phyloP scores from a whole-genome alignment of 2,113 vertebrate species.

The Plectropomus leopardus region DNA sequence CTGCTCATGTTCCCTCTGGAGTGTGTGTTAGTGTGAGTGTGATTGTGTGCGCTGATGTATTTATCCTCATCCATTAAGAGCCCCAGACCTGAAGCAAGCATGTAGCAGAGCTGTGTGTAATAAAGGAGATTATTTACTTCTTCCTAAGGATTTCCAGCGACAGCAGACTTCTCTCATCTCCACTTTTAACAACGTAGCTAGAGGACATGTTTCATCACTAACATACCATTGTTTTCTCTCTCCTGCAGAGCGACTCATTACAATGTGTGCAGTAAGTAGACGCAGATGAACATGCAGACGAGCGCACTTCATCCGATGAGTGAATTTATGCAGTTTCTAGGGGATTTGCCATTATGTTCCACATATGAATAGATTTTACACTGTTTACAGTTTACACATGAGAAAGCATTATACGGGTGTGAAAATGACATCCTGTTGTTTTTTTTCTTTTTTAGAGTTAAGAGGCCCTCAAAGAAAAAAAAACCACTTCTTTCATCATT shows the following conservation, averaged over 20 bases:
- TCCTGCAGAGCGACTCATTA: conserved; percentile 10
- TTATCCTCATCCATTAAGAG: conserved; percentile 57
- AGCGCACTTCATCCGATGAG: background rate
- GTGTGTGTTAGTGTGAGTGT: background rate
- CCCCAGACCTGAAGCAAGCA: conserved; percentile 43
- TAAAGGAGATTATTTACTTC: conserved; percentile 69
- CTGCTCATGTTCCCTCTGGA: conserved; percentile 46
- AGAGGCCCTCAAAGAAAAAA: background rate
- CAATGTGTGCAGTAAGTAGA: conserved; percentile 23
- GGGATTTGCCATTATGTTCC: background rate
- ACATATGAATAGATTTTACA: background rate
- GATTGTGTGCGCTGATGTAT: conserved; percentile 14
- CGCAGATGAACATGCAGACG: conserved; percentile 5
- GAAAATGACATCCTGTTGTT: background rate
- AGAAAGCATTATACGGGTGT: background rate
- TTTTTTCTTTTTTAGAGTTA: background rate
- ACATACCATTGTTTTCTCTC: conserved; percentile 19
- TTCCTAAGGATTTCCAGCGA: conserved; percentile 52
- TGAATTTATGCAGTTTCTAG: background rate
- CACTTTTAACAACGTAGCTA: conserved; percentile 40
- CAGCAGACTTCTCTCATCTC: conserved; percentile 38
- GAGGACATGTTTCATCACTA: conserved; percentile 48
- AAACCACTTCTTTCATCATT: background rate
- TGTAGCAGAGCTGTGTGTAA: conserved; percentile 44
- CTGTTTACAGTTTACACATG: background rate